These are phyloP conservation scores for Acleris literana DNA, from an alignment of 2,888 invertebrate species.

Conservation along the genomic window DNA sequence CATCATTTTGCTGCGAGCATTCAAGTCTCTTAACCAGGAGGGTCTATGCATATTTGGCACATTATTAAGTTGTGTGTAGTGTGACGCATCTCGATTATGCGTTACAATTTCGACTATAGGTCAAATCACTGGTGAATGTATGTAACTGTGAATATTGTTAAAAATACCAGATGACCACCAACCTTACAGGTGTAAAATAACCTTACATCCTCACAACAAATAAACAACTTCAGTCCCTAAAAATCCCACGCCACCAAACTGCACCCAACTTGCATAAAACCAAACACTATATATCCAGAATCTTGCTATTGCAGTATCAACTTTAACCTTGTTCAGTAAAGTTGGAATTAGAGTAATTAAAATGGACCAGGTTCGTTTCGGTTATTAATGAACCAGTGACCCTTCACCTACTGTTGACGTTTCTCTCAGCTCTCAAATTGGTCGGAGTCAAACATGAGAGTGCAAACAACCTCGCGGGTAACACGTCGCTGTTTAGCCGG, in stretches of 20 bases:
- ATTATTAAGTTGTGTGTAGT: no score
- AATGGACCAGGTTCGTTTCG: neutral
- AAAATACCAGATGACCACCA: conserved; percentile 2
- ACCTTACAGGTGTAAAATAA: conserved; percentile 4
- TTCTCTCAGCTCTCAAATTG: conserved; percentile 35
- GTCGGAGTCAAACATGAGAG: conserved; percentile 30
- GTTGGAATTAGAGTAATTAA: neutral
- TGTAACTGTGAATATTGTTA: no score
- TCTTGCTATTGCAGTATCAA: neutral
- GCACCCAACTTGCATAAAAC: neutral
- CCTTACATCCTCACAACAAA: neutral
- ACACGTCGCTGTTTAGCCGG: conserved; percentile 23
- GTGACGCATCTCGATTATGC: no score
- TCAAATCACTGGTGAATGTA: no score
- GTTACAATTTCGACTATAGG: no score
- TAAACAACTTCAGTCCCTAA: conserved; percentile 4
- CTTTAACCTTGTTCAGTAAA: neutral
- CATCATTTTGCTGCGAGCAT: no score
- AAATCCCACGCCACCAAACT: conserved; percentile 24
- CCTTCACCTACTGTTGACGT: conserved; percentile 30
- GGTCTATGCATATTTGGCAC: no score
- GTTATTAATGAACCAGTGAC: conserved; percentile 10
- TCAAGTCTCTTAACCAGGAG: no score
- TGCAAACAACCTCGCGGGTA: conserved; percentile 20
- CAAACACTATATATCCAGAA: neutral